Percentiles rank a stretch among this genome's conserved stretches.
Conservation (phyloP, 1,140 invertebrate genomes). For the Ceratoteleas bidentatus region DNA sequence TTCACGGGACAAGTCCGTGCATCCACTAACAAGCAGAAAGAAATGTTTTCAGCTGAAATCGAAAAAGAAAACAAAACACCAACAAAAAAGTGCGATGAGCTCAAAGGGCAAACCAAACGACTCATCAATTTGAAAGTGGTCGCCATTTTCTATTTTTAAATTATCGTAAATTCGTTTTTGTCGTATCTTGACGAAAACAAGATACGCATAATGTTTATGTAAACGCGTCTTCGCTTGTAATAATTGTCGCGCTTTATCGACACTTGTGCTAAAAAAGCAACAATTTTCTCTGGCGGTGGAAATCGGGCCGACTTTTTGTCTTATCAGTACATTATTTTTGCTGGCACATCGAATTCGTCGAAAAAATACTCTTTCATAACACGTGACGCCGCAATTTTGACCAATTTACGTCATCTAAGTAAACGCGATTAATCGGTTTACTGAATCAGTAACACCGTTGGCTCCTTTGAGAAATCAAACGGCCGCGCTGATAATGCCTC, state of each 20-base stretch:
- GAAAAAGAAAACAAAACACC: too few species aligned
- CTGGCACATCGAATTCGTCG: not conserved
- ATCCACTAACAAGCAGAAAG: too few species aligned
- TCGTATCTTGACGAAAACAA: too few species aligned
- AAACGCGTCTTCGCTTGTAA: too few species aligned
- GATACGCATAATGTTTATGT: too few species aligned
- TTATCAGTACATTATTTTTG: not conserved
- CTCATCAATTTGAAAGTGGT: too few species aligned
- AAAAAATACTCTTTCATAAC: constrained; percentile 5
- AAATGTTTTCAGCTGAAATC: too few species aligned
- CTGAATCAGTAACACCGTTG: constrained; percentile 4
- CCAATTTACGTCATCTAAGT: constrained; percentile 29
- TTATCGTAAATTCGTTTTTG: too few species aligned
- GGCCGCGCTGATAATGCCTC: constrained; percentile 7
- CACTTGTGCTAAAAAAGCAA: not conserved
- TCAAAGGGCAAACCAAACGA: too few species aligned
- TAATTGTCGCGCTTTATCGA: not conserved
- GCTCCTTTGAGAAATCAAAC: constrained; percentile 18
- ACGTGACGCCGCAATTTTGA: constrained; percentile 10
- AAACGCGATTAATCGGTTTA: constrained; percentile 23
- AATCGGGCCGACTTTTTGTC: not conserved
- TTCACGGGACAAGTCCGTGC: too few species aligned
- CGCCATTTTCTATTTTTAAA: too few species aligned
- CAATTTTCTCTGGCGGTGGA: not conserved
- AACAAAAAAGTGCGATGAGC: too few species aligned